A percentile compares a stretch with the other conserved stretches of the same genome.
Evolutionary conservation across 2,888 invertebrate species (phyloP).

Genomic region (Leptura quadrifasciata): DNA sequence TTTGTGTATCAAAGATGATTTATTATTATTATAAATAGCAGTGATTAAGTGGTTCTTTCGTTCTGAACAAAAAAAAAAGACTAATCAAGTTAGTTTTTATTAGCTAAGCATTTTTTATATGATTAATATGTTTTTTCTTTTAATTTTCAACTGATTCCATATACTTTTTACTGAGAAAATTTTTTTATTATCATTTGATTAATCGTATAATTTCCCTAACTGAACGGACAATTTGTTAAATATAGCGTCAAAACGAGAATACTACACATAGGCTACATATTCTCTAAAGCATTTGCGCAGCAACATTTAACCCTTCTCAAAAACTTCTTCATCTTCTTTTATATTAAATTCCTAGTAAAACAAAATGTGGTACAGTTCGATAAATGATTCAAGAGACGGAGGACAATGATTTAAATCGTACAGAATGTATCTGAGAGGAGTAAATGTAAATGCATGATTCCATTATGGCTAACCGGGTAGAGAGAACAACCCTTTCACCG

Average conservation of each 20-base stretch:
- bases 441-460: conserved; percentile 69
- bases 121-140: no score
- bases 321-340: not conserved
- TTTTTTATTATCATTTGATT: no score
- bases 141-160: no score
- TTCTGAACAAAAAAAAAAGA: no score
- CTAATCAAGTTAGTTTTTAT: no score
- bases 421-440: conserved; percentile 60
- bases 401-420: conserved; percentile 53
- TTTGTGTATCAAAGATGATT: no score
- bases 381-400: conserved; percentile 50
- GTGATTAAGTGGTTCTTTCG: no score
- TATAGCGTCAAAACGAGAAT: not conserved
- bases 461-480: conserved; percentile 63
- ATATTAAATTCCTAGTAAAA: conserved; percentile 7
- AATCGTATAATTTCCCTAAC: no score
- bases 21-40: no score
- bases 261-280: not conserved
- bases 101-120: no score
- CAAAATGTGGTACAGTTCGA: not conserved
- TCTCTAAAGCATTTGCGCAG: not conserved
- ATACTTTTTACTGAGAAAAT: no score
- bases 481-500: conserved; percentile 68
- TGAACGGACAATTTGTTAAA: no score
- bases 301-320: not conserved